Evolutionary conservation across 2,888 invertebrate species (phyloP).

Genomic region (Tenodera sinensis): DNA sequence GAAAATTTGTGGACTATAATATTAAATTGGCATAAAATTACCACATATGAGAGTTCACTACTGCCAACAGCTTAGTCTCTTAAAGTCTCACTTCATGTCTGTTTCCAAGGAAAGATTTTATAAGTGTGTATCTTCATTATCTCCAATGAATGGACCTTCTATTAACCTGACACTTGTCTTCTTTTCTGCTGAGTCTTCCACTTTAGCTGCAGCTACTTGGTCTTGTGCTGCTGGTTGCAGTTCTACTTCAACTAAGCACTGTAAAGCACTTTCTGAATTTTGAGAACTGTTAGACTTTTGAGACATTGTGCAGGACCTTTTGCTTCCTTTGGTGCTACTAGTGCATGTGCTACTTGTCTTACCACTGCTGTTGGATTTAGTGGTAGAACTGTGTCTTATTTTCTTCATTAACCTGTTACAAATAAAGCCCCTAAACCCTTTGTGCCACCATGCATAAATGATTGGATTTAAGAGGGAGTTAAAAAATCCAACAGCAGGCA

Average conservation of each 20-base stretch:
- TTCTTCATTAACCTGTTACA: slow-evolving; percentile 39
- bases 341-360: neutral
- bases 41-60: no score
- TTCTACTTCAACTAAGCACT: neutral
- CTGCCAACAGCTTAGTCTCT: no score
- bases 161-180: neutral
- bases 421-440: slow-evolving; percentile 56
- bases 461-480: slow-evolving; percentile 62
- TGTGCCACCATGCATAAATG: slow-evolving; percentile 70
- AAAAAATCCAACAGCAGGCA: slow-evolving; percentile 57
- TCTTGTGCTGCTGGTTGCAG: neutral
- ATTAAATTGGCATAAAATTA: no score
- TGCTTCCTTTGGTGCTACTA: neutral
- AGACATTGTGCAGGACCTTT: neutral
- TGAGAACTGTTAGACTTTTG: neutral
- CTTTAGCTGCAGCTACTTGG: neutral
- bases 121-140: slow-evolving; percentile 3
- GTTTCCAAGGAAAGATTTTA: neutral
- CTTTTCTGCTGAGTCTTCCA: neutral
- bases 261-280: neutral
- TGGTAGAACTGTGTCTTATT: neutral
- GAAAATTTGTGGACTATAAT: no score
- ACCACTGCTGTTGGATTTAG: slow-evolving; percentile 20
- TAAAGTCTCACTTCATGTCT: no score
- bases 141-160: slow-evolving; percentile 3